Base-by-base conservation (phyloP, 2,113 vertebrate species). In the Oncorhynchus keta region DNA sequence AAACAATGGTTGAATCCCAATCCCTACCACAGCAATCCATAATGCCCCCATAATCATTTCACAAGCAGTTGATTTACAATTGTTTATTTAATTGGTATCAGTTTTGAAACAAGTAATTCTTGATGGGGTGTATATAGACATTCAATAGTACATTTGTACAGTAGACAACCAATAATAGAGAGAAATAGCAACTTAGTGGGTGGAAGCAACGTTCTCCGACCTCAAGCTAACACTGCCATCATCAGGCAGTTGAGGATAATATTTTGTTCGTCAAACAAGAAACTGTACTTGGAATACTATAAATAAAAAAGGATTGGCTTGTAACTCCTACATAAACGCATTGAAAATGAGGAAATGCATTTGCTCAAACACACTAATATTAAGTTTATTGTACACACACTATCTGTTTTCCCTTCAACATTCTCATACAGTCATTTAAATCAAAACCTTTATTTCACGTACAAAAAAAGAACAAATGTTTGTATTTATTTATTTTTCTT, bases 151-250 rank as follows among this genome's bases (percentile, higher is more conserved):
- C 59, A 62, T 24, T 62, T 22, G 20, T 24, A n/a, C 59, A 62
- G 59, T 62, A 45, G 9, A 45, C 39, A 45, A 45, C 9, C 39
- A 45, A 45, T 11, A 39, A 39, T 39, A 39, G 7, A 12, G 39
- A 11, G 11, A 45, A 45, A 62, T 24, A 22, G n/a, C n/a, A 24
- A 62, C 1, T 57, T 64, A 18, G 51, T 4, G 16, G 51, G 13
- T 14, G 1, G 16, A 55, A 62, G 59, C 59, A 22, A 62, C 5
- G 13, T 62, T 62, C 59, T 62, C 18, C 8, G 2, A 62, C n/a
- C 7, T 9, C 45, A 22, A 79, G 82, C 65, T 68, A 48, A 13
- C 85, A 73, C 88, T 85, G 85, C 87, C 88, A 87, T 81, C 88
- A 65, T 1, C 28, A 75, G 89, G 82, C 18, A 70, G 4, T 2